Evolutionary conservation across 1,140 invertebrate genomes (phyloP).

Genomic region (Trissolcus basalis): DNA sequence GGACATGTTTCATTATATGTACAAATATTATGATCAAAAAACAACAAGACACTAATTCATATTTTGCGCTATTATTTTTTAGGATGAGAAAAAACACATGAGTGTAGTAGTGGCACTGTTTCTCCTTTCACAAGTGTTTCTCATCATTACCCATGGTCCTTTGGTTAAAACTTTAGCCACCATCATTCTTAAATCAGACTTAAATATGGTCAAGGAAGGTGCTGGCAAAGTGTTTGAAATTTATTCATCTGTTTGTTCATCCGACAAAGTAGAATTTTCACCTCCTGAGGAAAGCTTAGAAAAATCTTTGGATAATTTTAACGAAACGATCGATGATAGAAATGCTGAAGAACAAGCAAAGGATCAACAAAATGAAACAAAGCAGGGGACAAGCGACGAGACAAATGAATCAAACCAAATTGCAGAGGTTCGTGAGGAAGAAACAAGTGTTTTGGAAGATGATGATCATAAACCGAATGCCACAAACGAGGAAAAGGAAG

Average conservation of each 20-base stretch:
- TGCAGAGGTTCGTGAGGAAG: slow-evolving; percentile 50
- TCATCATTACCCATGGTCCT: slow-evolving; percentile 92
- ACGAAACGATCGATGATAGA: slow-evolving; percentile 46
- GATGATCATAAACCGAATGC: slow-evolving; percentile 81
- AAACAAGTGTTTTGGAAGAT: slow-evolving; percentile 17
- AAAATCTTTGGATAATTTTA: slow-evolving; percentile 79
- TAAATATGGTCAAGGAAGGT: slow-evolving; percentile 82
- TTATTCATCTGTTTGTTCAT: slow-evolving; percentile 76
- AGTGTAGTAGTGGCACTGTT: slow-evolving; percentile 94
- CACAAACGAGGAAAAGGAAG: slow-evolving; percentile 93
- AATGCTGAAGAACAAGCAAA: slow-evolving; percentile 19
- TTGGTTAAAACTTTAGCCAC: slow-evolving; percentile 91
- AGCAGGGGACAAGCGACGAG: background rate
- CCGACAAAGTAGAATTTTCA: slow-evolving; percentile 71
- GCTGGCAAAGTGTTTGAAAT: slow-evolving; percentile 85
- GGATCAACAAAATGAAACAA: background rate
- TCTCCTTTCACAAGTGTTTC: slow-evolving; percentile 96
- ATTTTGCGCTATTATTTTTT: slow-evolving; percentile 13
- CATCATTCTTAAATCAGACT: slow-evolving; percentile 89
- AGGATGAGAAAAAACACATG: slow-evolving; percentile 73
- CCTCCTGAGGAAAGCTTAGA: slow-evolving; percentile 81
- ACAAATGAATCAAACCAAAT: slow-evolving; percentile 58
- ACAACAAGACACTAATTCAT: too few species aligned
- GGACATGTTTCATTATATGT: too few species aligned
- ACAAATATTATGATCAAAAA: too few species aligned